Evolutionary conservation across 1,140 invertebrate species (phyloP).

Genomic region (Hypothenemus hampei): DNA sequence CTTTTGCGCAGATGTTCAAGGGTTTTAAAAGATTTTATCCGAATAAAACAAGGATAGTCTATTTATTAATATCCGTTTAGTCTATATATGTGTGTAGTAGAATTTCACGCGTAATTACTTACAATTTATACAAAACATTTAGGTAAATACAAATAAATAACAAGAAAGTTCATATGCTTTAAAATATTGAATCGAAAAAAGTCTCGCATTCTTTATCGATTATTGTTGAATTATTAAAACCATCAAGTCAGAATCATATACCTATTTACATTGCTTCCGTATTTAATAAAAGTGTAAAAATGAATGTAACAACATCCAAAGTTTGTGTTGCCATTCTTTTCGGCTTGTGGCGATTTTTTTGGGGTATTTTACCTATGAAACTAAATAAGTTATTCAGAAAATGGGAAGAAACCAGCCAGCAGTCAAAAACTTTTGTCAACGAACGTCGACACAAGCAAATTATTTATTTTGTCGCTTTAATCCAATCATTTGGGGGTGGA

Average conservation of each 20-base stretch:
- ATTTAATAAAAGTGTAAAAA: slow-evolving; percentile 11
- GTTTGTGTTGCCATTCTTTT: slow-evolving; percentile 41
- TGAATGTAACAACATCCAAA: slow-evolving; percentile 40
- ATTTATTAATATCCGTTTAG: no score
- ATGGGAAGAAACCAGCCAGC: slow-evolving; percentile 34
- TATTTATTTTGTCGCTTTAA: slow-evolving; percentile 39
- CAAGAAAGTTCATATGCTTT: not conserved
- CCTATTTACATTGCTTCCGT: no score
- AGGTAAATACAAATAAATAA: no score
- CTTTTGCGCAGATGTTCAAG: no score
- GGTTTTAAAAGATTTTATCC: no score
- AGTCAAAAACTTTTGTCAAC: slow-evolving; percentile 34
- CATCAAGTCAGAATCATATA: no score
- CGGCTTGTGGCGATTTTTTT: slow-evolving; percentile 40
- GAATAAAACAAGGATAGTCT: no score
- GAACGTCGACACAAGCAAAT: slow-evolving; percentile 37
- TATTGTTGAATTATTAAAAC: no score
- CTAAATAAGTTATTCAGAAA: slow-evolving; percentile 36
- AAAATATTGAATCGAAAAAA: not conserved
- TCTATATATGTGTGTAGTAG: no score
- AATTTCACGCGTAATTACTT: no score
- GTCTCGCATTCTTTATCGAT: no score
- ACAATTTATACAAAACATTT: no score
- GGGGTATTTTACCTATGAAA: slow-evolving; percentile 43
- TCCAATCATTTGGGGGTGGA: slow-evolving; percentile 60